Conservation (phyloP, 2,797 vertebrate genomes). For the Pseudochirops cupreus region DNA sequence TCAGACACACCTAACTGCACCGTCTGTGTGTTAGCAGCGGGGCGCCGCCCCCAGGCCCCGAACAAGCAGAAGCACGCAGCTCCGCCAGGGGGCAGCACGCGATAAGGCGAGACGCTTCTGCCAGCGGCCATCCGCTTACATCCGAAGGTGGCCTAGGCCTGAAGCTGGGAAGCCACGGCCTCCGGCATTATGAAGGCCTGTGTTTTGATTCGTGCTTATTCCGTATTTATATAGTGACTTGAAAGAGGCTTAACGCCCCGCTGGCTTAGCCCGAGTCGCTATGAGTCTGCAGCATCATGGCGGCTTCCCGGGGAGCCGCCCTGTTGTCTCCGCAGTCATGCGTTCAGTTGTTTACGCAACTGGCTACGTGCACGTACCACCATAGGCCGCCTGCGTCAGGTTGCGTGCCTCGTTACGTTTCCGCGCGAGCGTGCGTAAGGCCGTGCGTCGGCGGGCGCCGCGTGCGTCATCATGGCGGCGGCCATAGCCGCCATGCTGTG, state of each 20-base stretch:
- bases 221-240: fast-evolving
- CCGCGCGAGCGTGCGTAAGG: not conserved
- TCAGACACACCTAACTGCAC: too few relatives aligned
- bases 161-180: fast-evolving
- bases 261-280: too few relatives aligned
- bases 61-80: too few relatives aligned
- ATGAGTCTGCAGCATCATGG: not conserved
- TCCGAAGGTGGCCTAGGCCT: too few relatives aligned
- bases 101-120: not conserved
- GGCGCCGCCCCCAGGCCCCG: too few relatives aligned
- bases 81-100: not conserved
- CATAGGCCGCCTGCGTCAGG: not conserved
- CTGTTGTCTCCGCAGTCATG: not conserved
- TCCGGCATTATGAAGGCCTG: fast-evolving
- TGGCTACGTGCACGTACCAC: not conserved
- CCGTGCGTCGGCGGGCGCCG: not conserved
- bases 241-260: not conserved
- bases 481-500: not conserved
- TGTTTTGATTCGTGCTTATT: too few relatives aligned
- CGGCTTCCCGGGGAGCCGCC: not conserved
- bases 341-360: not conserved
- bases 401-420: not conserved
- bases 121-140: too few relatives aligned
- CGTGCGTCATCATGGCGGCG: not conserved
- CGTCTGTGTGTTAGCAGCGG: too few relatives aligned